Evolutionary conservation across 1,140 invertebrate species (phyloP).

Genomic region (Brachionus asplanchnoidis): DNA sequence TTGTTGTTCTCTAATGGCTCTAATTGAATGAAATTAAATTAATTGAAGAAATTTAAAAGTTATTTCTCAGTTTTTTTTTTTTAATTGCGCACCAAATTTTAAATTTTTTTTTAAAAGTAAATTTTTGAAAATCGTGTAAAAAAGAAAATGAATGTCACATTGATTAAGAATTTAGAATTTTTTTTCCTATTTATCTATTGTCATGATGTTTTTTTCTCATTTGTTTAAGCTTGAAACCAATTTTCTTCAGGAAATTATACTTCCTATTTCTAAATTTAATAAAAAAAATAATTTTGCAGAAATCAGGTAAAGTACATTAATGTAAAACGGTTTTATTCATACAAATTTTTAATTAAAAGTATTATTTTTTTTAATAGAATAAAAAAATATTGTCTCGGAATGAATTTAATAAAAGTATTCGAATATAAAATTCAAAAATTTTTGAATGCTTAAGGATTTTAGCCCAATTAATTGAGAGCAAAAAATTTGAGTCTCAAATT

Average conservation of each 20-base stretch:
- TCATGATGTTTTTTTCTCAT: neutral
- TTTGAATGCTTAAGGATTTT: too few relatives aligned
- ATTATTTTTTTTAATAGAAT: too few relatives aligned
- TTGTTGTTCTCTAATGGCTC: neutral
- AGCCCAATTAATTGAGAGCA: too few relatives aligned
- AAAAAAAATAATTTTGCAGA: neutral
- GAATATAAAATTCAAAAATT: too few relatives aligned
- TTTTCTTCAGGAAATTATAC: neutral
- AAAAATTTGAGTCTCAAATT: too few relatives aligned
- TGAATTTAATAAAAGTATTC: too few relatives aligned
- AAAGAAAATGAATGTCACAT: too few relatives aligned
- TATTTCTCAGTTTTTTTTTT: neutral
- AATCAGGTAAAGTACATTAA: neutral
- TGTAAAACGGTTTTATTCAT: neutral
- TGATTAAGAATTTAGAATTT: neutral
- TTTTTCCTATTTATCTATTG: neutral
- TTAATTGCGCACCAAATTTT: neutral
- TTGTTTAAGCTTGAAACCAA: neutral
- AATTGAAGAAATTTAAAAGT: neutral
- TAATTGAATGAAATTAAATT: neutral
- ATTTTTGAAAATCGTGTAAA: neutral
- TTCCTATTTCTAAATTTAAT: neutral
- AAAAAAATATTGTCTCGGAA: too few relatives aligned
- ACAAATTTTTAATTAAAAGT: too few relatives aligned
- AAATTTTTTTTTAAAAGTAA: neutral